Evolutionary conservation across 2,113 vertebrate genomes (phyloP).

Genomic region (Physeter macrocephalus): DNA sequence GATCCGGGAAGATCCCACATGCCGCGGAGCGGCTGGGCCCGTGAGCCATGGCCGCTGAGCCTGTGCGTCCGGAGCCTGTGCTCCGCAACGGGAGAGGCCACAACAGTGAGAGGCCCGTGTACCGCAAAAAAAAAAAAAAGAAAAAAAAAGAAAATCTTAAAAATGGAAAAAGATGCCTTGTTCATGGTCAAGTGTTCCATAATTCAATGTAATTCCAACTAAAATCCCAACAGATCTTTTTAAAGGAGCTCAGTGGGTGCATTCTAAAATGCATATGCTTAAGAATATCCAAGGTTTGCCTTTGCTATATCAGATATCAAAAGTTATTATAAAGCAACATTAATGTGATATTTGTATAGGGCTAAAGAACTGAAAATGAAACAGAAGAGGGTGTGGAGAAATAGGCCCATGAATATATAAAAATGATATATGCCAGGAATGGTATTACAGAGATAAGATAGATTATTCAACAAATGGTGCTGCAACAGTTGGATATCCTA

Average conservation of each 20-base stretch:
- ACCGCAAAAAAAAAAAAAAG: no score
- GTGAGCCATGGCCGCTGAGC: no score
- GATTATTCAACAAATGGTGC: neutral
- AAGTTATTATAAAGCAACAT: neutral
- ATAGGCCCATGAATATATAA: neutral
- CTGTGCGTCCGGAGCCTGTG: no score
- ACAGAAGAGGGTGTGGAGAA: neutral
- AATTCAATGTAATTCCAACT: constrained; percentile 34
- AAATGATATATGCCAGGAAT: neutral
- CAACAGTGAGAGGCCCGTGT: no score
- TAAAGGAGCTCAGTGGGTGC: neutral
- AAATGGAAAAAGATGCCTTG: neutral
- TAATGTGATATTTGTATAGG: neutral
- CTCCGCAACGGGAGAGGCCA: no score
- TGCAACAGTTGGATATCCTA: neutral
- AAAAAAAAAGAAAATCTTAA: neutral
- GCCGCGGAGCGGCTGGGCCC: no score
- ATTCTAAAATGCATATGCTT: neutral
- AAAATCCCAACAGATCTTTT: neutral
- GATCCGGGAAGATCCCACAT: no score
- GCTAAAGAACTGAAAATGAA: constrained; percentile 9
- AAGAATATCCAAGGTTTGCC: neutral
- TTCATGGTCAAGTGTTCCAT: neutral
- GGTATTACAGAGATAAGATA: neutral
- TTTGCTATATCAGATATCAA: constrained; percentile 9